A percentile compares a stretch with the other conserved stretches of the same genome.
Conservation (phyloP, 53 echinoderm and acorn worm genomes). For the Henricia sp. region DNA sequence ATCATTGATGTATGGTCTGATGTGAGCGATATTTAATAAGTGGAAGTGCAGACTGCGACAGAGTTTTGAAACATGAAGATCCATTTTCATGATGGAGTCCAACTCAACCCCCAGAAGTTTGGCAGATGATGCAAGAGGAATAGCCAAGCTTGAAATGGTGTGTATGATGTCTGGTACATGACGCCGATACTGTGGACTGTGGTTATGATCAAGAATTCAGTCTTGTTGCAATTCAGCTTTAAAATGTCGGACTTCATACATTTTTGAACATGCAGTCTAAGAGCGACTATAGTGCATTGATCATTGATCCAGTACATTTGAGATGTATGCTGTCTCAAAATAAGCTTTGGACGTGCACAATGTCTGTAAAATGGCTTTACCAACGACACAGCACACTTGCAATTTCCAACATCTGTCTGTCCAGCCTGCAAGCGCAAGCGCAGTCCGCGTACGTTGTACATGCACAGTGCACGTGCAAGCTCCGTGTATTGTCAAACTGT, state of each 20-base stretch:
- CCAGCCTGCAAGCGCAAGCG: no score
- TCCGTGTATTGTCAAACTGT: no score
- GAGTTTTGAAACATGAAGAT: background rate
- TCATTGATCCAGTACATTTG: background rate
- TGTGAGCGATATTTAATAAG: background rate
- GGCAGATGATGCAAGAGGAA: background rate
- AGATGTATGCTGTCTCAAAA: no score
- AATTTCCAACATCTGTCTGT: no score
- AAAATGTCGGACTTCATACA: slow-evolving; percentile 2
- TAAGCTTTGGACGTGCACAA: no score
- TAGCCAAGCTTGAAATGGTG: background rate
- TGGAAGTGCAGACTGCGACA: background rate
- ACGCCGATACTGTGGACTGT: background rate
- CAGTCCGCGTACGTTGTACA: no score
- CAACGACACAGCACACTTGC: no score
- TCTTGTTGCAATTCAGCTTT: slow-evolving; percentile 15
- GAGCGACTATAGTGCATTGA: background rate
- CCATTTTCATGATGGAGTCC: slow-evolving; percentile 2
- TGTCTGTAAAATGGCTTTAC: no score
- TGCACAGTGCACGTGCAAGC: no score
- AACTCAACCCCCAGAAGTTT: background rate
- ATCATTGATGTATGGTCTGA: background rate
- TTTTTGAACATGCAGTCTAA: slow-evolving; percentile 1
- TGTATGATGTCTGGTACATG: background rate
- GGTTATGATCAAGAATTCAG: background rate